phyloP scores from a whole-genome alignment of 1,140 invertebrate genomes.

The Dendrolimus punctatus region DNA sequence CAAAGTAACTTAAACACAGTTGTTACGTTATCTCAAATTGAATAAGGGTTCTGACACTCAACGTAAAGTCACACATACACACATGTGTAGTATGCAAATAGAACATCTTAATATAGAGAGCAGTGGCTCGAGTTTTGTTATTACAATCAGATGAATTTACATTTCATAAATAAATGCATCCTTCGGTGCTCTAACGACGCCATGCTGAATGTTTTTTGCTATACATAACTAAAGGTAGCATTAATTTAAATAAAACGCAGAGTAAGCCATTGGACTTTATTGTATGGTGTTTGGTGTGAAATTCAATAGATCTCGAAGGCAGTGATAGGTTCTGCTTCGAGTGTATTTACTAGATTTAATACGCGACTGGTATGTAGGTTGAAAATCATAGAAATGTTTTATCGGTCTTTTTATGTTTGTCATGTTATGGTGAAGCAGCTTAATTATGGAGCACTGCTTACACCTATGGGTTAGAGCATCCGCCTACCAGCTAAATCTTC shows the following conservation, averaged over 20 bases:
- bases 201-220: conserved; percentile 47
- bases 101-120: conserved; percentile 69
- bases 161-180: conserved; percentile 71
- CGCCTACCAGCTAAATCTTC: too few relatives aligned
- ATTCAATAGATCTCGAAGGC: background rate
- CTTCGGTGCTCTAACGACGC: conserved; percentile 49
- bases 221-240: conserved; percentile 32
- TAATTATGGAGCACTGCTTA: too few relatives aligned
- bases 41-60: too few relatives aligned
- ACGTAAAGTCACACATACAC: too few relatives aligned
- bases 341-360: too few relatives aligned
- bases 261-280: conserved; percentile 11
- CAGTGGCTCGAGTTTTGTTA: conserved; percentile 66
- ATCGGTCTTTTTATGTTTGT: conserved; percentile 9
- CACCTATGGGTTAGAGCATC: too few relatives aligned
- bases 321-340: too few relatives aligned
- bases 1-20: too few relatives aligned
- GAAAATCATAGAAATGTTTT: too few relatives aligned
- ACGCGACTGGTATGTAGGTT: too few relatives aligned
- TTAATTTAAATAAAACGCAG: conserved; percentile 56
- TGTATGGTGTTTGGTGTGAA: conserved; percentile 20
- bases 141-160: conserved; percentile 70
- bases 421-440: conserved; percentile 1
- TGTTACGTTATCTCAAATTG: too few relatives aligned
- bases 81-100: conserved; percentile 54